Percentiles rank a stretch among this genome's conserved stretches.
Conservation (phyloP, 2,113 vertebrate genomes). For the Microtus oregoni region DNA sequence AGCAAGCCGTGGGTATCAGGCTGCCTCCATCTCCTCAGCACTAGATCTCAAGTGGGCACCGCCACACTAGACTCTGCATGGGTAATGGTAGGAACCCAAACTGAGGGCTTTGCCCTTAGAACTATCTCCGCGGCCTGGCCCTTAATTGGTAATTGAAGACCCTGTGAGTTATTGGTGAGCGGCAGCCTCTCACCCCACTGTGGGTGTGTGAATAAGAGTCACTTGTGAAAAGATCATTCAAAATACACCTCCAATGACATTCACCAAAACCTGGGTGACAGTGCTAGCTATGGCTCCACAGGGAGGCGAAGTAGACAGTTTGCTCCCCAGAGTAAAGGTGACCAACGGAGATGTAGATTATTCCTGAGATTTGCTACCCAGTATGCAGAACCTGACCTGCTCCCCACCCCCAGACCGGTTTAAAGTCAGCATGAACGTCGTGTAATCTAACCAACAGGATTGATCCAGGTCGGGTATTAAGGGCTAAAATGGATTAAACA, state of each 20-base stretch:
- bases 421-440: conserved; percentile 84
- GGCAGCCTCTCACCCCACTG: not conserved
- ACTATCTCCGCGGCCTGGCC: not conserved
- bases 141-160: conserved; percentile 48
- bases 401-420: conserved; percentile 80
- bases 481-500: conserved; percentile 92
- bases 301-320: conserved; percentile 76
- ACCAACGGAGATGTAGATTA: conserved; percentile 81
- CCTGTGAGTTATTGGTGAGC: not conserved
- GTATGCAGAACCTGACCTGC: conserved; percentile 64
- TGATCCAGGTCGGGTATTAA: conserved; percentile 91
- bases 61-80: not conserved
- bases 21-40: no score
- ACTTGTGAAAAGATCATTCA: conserved; percentile 62
- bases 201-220: not conserved
- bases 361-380: conserved; percentile 82
- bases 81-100: not conserved
- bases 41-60: no score
- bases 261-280: conserved; percentile 79
- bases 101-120: no score
- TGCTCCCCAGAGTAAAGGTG: conserved; percentile 82
- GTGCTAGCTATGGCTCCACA: conserved; percentile 69
- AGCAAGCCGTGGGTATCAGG: no score
- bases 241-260: conserved; percentile 60
- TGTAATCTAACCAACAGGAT: conserved; percentile 90